Evolutionary conservation across 2,888 invertebrate genomes (phyloP).

Genomic region (Acanthococcus lagerstroemiae): DNA sequence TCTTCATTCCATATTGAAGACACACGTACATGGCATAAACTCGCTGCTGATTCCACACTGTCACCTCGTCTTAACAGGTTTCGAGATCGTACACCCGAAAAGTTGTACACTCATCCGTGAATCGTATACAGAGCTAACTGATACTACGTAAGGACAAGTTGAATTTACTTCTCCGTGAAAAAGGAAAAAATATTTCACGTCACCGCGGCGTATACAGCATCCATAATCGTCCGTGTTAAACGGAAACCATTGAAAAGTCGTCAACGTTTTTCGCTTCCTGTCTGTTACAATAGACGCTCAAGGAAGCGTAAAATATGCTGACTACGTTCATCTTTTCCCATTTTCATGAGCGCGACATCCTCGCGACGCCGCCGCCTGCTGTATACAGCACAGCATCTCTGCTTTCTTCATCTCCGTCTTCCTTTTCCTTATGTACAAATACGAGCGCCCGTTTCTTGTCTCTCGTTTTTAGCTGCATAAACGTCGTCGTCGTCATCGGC

Average conservation of each 20-base stretch:
- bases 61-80: too few species aligned
- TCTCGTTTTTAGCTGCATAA: neutral
- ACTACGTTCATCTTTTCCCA: conserved; percentile 8
- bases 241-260: conserved; percentile 29
- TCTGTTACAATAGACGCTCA: conserved; percentile 24
- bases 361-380: neutral
- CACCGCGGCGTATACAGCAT: neutral
- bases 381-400: too few species aligned
- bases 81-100: too few species aligned
- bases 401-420: neutral
- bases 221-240: conserved; percentile 19
- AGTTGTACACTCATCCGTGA: too few species aligned
- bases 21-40: too few species aligned
- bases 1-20: too few species aligned
- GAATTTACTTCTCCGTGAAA: too few species aligned
- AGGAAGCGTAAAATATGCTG: conserved; percentile 30
- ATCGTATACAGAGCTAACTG: too few species aligned
- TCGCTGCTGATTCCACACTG: too few species aligned
- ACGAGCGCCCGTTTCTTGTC: too few species aligned
- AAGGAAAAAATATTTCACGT: too few species aligned
- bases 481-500: neutral
- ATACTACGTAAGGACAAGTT: too few species aligned
- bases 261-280: conserved; percentile 26
- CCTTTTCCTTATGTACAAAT: neutral
- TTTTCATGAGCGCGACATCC: neutral